These are phyloP conservation scores for Cyaniris semiargus DNA, from an alignment of 2,888 invertebrate genomes.

Conservation along the genomic window DNA sequence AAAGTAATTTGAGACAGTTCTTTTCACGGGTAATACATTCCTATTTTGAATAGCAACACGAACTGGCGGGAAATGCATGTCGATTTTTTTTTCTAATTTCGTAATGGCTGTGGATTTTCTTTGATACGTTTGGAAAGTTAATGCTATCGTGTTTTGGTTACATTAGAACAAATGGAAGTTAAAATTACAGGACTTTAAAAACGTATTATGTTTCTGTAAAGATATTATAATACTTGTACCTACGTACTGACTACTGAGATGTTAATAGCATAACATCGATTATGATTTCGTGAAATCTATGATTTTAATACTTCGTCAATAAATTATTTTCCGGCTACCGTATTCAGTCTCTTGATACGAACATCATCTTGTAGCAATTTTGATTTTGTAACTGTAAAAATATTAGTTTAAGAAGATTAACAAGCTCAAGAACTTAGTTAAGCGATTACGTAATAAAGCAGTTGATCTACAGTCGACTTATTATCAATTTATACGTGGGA, in stretches of 20 bases:
- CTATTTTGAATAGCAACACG: slow-evolving; percentile 79
- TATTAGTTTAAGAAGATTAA: background rate
- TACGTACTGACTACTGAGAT: background rate
- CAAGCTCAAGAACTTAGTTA: background rate
- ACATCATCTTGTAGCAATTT: background rate
- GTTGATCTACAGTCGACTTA: background rate
- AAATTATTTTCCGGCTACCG: too few species aligned
- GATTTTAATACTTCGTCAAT: background rate
- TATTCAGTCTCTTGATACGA: background rate
- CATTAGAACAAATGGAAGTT: slow-evolving; percentile 34
- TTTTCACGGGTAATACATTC: slow-evolving; percentile 79
- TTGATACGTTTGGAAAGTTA: slow-evolving; percentile 65
- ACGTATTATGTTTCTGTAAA: background rate
- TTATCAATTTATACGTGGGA: too few species aligned
- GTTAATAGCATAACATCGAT: background rate
- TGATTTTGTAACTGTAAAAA: background rate
- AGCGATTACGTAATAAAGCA: background rate
- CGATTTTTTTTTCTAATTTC: slow-evolving; percentile 67
- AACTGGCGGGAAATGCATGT: slow-evolving; percentile 78
- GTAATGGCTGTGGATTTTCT: slow-evolving; percentile 72
- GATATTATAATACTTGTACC: background rate
- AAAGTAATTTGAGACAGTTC: slow-evolving; percentile 80
- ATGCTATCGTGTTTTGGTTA: slow-evolving; percentile 47
- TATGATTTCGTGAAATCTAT: background rate
- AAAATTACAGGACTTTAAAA: background rate